Base-by-base conservation (phyloP, 2,888 invertebrate species). In the Helicoverpa assulta region DNA sequence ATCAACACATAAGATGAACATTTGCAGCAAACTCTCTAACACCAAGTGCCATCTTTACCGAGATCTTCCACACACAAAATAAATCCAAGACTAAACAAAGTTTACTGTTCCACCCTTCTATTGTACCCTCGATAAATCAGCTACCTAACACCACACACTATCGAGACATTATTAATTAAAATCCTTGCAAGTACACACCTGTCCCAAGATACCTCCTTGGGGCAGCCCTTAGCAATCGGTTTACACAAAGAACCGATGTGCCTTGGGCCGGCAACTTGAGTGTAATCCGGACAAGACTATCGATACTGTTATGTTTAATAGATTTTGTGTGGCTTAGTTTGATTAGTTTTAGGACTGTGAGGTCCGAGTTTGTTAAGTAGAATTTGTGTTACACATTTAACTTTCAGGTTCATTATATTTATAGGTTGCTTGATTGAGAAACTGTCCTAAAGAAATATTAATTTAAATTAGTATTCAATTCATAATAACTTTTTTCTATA, bases 81-180 rank as follows among this genome's bases (percentile, higher is more conserved):
- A 75, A 71, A 74, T 67, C 76, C 58, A 73, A 77, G 70, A 80
- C 73, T 78, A 69, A 75, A 79, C 72, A 79, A 82, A 79, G 79
- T 81, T 80, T 70, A 75, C 72, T 61, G 71, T 58, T 60, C 65
- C 61, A 82, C 71, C 74, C 76, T 80, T 70, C 65, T 62, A 56
- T 62, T 62, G 53, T 67, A 76, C 69, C 70, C 69, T 72, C 70
- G 71, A 82, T 85, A 82, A 80, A 81, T 85, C 83, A 81, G 82
- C 84, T 65, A 85, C 90, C 90, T 90, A 92, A 92, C 91, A 90
- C 85, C 84, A 84, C 85, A 88, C 81, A 89, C 89, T 93, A 95
- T 94, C 91, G 92, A 90, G 91, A 90, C 91, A 94, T 95, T 92
- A 94, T 93, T 95, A 95, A 95, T 95, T 95, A 95, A 95, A 94